These are phyloP conservation scores for Drosophila ficusphila DNA, from an alignment of 1,140 invertebrate genomes.

Conservation along the genomic window DNA sequence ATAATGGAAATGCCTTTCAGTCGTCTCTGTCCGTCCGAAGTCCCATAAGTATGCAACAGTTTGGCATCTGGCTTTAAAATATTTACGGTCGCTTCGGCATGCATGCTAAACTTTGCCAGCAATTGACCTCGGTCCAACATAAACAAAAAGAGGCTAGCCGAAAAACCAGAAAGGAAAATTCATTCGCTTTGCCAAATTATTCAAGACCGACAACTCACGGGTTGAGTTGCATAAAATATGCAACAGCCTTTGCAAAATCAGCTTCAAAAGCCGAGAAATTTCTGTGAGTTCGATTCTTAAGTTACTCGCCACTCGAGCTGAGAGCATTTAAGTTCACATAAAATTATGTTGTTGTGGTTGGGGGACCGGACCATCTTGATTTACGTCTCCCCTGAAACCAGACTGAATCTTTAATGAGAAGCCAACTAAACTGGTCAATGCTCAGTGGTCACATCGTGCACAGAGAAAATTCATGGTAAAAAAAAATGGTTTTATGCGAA, in stretches of 20 bases:
- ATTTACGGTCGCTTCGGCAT: conserved; percentile 30
- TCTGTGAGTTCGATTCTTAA: conserved; percentile 31
- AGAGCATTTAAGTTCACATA: conserved; percentile 53
- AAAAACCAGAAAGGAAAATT: conserved; percentile 51
- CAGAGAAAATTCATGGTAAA: not conserved
- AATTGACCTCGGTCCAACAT: conserved; percentile 49
- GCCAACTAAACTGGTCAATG: conserved; percentile 51
- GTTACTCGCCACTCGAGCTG: conserved; percentile 10
- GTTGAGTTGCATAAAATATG: conserved; percentile 66
- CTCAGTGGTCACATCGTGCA: conserved; percentile 10
- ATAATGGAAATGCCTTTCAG: conserved; percentile 72
- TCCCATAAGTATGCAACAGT: conserved; percentile 61
- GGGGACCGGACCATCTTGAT: conserved; percentile 37
- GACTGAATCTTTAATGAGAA: conserved; percentile 81
- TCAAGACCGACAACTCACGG: conserved; percentile 63
- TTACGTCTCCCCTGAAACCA: conserved; percentile 76
- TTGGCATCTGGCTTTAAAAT: conserved; percentile 55
- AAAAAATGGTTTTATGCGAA: too few species aligned
- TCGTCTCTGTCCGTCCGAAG: conserved; percentile 23
- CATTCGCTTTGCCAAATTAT: conserved; percentile 54
- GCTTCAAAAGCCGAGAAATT: conserved; percentile 19
- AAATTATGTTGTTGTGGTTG: conserved; percentile 70
- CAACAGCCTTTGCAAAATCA: conserved; percentile 21
- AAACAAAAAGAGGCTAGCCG: conserved; percentile 39
- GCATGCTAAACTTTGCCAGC: conserved; percentile 47